Conservation (phyloP, 2,888 invertebrate genomes). For the Folsomia manolachei region DNA sequence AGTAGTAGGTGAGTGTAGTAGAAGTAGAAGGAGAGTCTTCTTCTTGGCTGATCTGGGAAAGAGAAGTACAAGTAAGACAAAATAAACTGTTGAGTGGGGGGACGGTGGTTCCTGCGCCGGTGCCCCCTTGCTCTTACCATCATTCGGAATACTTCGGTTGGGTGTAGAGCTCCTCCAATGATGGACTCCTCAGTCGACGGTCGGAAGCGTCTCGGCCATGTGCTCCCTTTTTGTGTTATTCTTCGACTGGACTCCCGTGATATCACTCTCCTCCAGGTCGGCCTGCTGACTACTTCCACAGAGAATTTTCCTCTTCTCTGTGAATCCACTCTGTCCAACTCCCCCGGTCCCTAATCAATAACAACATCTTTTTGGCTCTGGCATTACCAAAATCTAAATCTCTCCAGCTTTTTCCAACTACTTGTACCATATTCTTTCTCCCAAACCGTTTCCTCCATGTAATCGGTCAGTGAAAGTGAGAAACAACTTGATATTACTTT, state of each 20-base stretch:
- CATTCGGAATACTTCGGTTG: slow-evolving; percentile 25
- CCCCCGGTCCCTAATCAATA: no score
- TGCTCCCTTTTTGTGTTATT: slow-evolving; percentile 31
- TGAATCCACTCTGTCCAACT: no score
- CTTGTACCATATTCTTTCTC: no score
- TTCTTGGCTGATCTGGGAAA: not conserved
- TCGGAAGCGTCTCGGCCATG: slow-evolving; percentile 48
- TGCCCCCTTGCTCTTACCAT: slow-evolving; percentile 14
- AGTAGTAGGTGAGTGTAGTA: not conserved
- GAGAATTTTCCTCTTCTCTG: not conserved
- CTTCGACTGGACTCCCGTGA: not conserved
- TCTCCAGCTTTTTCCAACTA: no score
- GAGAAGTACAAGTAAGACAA: slow-evolving; percentile 7
- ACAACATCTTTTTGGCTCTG: no score
- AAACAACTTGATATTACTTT: no score
- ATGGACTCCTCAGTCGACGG: slow-evolving; percentile 26
- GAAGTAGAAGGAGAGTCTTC: no score
- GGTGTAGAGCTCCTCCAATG: slow-evolving; percentile 30
- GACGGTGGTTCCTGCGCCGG: slow-evolving; percentile 27
- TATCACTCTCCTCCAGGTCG: not conserved
- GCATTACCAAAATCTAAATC: no score
- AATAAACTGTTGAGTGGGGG: slow-evolving; percentile 43
- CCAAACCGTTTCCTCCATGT: no score
- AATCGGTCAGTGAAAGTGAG: no score
- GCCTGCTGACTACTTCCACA: not conserved